phyloP scores from a whole-genome alignment of 2,113 vertebrate genomes.

The Lathamus discolor region DNA sequence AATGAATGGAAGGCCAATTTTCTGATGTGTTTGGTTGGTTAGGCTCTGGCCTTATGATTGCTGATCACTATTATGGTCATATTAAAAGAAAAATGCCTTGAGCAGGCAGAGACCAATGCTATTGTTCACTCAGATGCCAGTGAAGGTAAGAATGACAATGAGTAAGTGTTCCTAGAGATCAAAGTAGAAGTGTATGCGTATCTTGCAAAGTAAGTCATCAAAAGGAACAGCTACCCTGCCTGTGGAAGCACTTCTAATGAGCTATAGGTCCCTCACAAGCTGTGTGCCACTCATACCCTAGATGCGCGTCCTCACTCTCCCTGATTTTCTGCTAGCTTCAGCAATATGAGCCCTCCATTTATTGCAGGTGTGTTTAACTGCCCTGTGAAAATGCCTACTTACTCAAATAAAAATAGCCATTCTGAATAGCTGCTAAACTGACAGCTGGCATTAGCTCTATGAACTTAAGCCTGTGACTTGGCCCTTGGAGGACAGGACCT shows the following conservation, averaged over 20 bases:
- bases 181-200: background rate
- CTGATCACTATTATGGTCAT: background rate
- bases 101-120: background rate
- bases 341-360: background rate
- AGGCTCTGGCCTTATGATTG: background rate
- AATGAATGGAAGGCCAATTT: background rate
- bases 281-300: background rate
- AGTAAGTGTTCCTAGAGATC: background rate
- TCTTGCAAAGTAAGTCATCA: slow-evolving; percentile 11
- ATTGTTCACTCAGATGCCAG: background rate
- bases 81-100: background rate
- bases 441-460: background rate
- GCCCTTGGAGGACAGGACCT: background rate
- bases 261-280: background rate
- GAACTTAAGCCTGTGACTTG: background rate
- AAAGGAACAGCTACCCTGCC: background rate
- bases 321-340: background rate
- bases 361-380: background rate
- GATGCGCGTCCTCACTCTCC: background rate
- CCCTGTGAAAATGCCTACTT: background rate
- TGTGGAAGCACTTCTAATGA: background rate
- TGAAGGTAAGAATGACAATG: background rate
- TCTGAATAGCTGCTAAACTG: background rate
- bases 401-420: background rate
- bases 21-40: background rate